These are phyloP conservation scores for Dromius quadrimaculatus DNA, from an alignment of 2,888 invertebrate species.

Conservation along the genomic window DNA sequence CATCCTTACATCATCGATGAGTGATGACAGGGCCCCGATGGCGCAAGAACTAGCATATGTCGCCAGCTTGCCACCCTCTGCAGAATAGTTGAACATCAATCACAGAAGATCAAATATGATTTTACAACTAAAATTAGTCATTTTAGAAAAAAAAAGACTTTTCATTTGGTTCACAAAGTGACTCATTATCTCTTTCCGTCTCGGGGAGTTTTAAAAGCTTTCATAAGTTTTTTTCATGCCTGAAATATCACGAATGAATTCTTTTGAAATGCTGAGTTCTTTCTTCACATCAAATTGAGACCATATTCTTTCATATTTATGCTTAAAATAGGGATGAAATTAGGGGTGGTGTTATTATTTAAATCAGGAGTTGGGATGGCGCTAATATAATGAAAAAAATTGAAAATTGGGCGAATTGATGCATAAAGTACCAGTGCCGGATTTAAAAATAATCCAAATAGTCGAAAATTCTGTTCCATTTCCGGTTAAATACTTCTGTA, in stretches of 20 bases:
- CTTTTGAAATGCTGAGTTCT: conserved; percentile 32
- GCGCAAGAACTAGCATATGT: conserved; percentile 18
- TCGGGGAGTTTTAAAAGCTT: conserved; percentile 50
- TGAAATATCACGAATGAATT: conserved; percentile 34
- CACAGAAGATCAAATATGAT: not conserved
- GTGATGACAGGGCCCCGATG: conserved; percentile 17
- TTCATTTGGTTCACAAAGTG: conserved; percentile 17
- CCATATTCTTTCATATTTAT: conserved; percentile 27
- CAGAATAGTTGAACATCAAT: not conserved
- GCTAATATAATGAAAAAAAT: too few relatives aligned
- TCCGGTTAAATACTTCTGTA: too few relatives aligned
- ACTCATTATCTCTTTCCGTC: conserved; percentile 46
- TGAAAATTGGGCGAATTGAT: too few relatives aligned
- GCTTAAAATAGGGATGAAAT: too few relatives aligned
- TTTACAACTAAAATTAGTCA: not conserved
- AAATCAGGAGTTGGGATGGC: too few relatives aligned
- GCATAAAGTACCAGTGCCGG: too few relatives aligned
- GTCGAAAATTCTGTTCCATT: too few relatives aligned
- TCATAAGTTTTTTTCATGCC: conserved; percentile 50
- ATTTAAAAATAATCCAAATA: too few relatives aligned
- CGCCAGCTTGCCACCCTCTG: not conserved
- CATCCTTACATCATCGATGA: conserved; percentile 43
- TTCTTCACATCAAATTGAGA: too few relatives aligned
- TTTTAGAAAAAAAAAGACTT: not conserved
- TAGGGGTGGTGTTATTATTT: too few relatives aligned